Evolutionary conservation across 2,113 vertebrate genomes (phyloP).

Genomic region (Xyrauchen texanus): DNA sequence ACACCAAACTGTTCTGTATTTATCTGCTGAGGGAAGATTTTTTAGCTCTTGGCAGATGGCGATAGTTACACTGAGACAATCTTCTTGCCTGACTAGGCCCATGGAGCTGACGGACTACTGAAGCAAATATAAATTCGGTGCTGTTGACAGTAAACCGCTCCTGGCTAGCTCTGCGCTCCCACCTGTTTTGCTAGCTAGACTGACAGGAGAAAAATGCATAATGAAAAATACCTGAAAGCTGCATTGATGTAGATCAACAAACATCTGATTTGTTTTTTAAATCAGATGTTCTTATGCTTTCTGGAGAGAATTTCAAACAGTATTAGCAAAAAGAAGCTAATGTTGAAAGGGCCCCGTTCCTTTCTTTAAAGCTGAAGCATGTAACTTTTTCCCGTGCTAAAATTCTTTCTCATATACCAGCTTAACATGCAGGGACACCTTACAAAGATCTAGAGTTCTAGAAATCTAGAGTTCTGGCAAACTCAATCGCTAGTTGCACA

Average conservation of each 20-base stretch:
- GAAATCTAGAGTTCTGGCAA: too few species aligned
- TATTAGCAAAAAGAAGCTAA: not conserved
- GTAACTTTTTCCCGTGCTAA: too few species aligned
- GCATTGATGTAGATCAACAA: conserved; percentile 29
- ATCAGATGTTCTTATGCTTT: conserved; percentile 37
- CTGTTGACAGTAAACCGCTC: conserved; percentile 41
- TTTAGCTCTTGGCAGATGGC: conserved; percentile 48
- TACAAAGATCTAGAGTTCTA: too few species aligned
- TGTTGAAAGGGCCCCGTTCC: too few species aligned
- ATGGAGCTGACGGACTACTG: conserved; percentile 27
- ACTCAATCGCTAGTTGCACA: too few species aligned
- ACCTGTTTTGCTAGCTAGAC: conserved; percentile 35
- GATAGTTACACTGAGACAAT: conserved; percentile 58
- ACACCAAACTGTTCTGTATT: conserved; percentile 39
- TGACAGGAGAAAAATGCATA: conserved; percentile 28
- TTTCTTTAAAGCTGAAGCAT: too few species aligned
- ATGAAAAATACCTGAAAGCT: conserved; percentile 39
- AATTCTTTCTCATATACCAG: too few species aligned
- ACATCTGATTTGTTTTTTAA: conserved; percentile 49
- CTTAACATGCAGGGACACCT: too few species aligned
- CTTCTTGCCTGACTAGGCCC: conserved; percentile 45
- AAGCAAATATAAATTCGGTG: conserved; percentile 38
- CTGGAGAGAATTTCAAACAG: conserved; percentile 30
- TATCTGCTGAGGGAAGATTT: conserved; percentile 11
- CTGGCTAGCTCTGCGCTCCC: conserved; percentile 31